Conservation (phyloP, 2,113 vertebrate species). For the Muntiacus reevesi region DNA sequence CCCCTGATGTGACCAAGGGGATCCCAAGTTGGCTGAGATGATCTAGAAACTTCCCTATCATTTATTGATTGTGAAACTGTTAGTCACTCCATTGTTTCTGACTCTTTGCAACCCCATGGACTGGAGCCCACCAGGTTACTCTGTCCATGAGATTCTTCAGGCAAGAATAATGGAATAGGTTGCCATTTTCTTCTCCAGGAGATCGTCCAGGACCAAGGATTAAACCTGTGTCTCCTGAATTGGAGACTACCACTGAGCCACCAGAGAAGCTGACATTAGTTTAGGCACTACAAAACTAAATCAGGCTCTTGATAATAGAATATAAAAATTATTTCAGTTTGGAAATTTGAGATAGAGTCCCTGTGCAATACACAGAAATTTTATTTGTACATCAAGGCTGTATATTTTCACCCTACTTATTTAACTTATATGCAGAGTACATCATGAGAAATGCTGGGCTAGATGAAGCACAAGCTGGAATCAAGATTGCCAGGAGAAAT, state of each 20-base stretch:
- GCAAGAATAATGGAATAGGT: background rate
- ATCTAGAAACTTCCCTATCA: background rate
- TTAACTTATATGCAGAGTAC: background rate
- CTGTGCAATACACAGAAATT: background rate
- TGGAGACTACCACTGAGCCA: background rate
- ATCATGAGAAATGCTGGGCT: background rate
- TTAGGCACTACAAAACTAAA: background rate
- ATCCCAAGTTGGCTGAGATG: background rate
- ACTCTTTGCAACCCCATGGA: background rate
- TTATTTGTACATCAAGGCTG: background rate
- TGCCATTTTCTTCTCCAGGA: background rate
- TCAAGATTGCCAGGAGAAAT: background rate
- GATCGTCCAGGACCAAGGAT: background rate
- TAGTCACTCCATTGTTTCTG: background rate
- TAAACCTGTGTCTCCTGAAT: background rate
- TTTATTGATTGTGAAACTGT: background rate
- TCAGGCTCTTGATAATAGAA: background rate
- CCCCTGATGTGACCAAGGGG: background rate
- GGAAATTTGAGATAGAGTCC: background rate
- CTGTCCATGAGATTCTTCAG: background rate
- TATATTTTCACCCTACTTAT: background rate
- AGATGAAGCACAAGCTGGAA: background rate
- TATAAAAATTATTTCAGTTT: background rate
- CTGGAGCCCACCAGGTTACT: background rate
- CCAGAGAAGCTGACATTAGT: background rate